These are phyloP conservation scores for Okamejei kenojei DNA, from an alignment of 2,797 vertebrate species.

Conservation along the genomic window DNA sequence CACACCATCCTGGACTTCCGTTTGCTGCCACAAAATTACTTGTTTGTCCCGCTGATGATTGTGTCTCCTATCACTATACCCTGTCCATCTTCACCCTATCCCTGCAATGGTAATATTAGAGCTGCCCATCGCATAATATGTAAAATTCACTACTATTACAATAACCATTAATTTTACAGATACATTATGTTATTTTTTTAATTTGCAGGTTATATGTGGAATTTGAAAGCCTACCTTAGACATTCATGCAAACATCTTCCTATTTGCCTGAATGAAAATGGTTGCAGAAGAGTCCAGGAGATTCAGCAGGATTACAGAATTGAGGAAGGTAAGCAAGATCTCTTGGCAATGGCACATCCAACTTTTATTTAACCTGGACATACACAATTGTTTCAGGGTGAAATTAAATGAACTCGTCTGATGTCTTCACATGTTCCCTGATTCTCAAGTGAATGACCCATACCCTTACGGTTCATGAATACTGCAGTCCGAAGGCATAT, in stretches of 20 bases:
- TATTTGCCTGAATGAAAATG: not conserved
- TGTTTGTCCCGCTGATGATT: too few relatives aligned
- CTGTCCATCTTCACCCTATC: too few relatives aligned
- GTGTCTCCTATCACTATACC: too few relatives aligned
- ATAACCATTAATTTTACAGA: not conserved
- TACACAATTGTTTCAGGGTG: not conserved
- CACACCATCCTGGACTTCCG: too few relatives aligned
- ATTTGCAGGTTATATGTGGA: not conserved
- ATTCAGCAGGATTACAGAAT: not conserved
- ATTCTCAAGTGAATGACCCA: not conserved
- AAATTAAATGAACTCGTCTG: not conserved
- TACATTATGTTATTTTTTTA: not conserved
- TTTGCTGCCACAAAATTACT: too few relatives aligned
- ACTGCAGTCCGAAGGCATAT: not conserved
- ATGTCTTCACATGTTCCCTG: not conserved
- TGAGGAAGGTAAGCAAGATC: not conserved
- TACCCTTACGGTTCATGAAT: not conserved
- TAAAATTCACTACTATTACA: not conserved
- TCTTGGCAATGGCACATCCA: not conserved
- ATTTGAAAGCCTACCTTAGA: not conserved
- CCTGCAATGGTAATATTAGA: not conserved
- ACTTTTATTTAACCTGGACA: not conserved
- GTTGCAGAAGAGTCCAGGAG: not conserved
- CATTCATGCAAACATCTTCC: not conserved
- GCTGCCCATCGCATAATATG: not conserved